These are phyloP conservation scores for Pseudococcus jackbeardsleyi DNA, from an alignment of 2,888 invertebrate species.

Conservation along the genomic window DNA sequence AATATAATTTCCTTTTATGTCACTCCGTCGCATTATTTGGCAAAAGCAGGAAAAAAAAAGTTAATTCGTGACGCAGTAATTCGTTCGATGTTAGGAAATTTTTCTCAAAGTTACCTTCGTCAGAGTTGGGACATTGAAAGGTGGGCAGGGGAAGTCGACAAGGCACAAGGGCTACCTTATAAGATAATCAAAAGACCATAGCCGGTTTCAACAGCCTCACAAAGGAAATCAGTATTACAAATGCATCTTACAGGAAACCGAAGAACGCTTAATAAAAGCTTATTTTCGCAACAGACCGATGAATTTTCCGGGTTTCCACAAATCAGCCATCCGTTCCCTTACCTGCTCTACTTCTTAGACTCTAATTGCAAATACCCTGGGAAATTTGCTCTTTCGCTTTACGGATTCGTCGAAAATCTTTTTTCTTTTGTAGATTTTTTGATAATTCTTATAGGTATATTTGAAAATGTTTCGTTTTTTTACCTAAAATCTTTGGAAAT, in stretches of 20 bases:
- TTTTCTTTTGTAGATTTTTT: not conserved
- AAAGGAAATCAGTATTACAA: constrained; percentile 20
- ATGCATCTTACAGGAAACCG: constrained; percentile 23
- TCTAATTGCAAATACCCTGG: constrained; percentile 42
- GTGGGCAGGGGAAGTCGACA: not conserved
- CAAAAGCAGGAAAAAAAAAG: not conserved
- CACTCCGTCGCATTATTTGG: not conserved
- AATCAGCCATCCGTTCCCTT: not conserved
- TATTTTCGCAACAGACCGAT: constrained; percentile 26
- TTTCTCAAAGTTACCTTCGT: not conserved
- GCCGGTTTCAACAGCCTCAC: constrained; percentile 34
- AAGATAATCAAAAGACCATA: constrained; percentile 34
- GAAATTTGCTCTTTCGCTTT: not conserved
- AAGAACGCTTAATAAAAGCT: constrained; percentile 40
- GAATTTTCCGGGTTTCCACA: constrained; percentile 36
- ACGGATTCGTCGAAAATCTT: not conserved
- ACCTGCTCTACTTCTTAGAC: not conserved
- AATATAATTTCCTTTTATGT: constrained; percentile 24
- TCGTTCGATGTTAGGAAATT: not conserved
- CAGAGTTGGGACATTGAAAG: not conserved
- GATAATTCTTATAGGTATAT: not conserved
- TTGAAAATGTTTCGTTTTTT: not conserved
- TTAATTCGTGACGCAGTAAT: constrained; percentile 14
- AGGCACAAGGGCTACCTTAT: constrained; percentile 1
- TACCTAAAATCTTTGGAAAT: not conserved